Percentiles rank a stretch among this genome's conserved stretches.
Conservation (phyloP, 2,797 vertebrate species). For the Coregonus suidteri region DNA sequence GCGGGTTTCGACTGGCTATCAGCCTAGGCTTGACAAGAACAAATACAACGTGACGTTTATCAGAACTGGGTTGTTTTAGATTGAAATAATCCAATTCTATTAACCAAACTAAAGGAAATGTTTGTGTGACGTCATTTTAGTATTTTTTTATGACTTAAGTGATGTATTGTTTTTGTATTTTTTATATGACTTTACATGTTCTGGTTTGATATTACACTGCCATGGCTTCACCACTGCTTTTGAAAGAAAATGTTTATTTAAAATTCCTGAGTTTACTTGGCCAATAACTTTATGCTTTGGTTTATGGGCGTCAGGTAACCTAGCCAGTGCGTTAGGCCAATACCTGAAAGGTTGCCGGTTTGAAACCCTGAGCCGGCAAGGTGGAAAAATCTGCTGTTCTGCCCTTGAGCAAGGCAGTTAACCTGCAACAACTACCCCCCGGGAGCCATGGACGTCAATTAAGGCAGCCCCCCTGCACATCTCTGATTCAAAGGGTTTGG, state of each 20-base stretch:
- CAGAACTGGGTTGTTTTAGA: slow-evolving; percentile 31
- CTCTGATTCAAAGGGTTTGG: too few relatives aligned
- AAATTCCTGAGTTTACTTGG: slow-evolving; percentile 44
- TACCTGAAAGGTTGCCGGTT: too few relatives aligned
- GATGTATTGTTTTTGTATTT: slow-evolving; percentile 56
- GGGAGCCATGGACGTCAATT: too few relatives aligned
- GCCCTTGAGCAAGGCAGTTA: too few relatives aligned
- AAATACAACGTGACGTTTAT: background rate
- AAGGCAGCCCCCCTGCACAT: too few relatives aligned
- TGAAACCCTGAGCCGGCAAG: too few relatives aligned
- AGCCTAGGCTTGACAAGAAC: background rate
- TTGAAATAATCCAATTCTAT: slow-evolving; percentile 70
- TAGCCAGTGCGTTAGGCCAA: background rate
- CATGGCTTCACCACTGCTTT: slow-evolving; percentile 70
- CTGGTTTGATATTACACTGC: slow-evolving; percentile 65
- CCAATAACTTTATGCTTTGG: slow-evolving; percentile 49
- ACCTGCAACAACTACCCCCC: too few relatives aligned
- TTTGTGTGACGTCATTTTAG: slow-evolving; percentile 59
- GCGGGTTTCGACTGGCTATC: background rate
- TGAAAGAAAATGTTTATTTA: slow-evolving; percentile 52
- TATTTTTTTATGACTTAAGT: slow-evolving; percentile 73
- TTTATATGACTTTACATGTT: slow-evolving; percentile 30
- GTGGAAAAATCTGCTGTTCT: too few relatives aligned
- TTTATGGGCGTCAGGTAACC: slow-evolving; percentile 41
- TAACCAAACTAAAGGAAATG: slow-evolving; percentile 77